phyloP scores from a whole-genome alignment of 2,113 vertebrate genomes.

The Corythornis cristatus region DNA sequence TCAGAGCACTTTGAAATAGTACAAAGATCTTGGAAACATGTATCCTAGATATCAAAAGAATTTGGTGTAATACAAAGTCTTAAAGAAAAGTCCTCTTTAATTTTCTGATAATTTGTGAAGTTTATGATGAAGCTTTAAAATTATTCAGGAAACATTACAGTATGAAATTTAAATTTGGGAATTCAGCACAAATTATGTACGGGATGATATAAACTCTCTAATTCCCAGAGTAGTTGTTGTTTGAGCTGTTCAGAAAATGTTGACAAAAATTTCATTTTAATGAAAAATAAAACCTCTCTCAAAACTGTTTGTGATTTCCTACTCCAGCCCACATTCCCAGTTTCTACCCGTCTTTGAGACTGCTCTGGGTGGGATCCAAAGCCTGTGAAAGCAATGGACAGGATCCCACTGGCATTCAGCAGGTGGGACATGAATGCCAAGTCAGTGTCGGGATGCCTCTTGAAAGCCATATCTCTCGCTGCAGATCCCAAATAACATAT shows the following conservation, averaged over 20 bases:
- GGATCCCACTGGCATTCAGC: constrained; percentile 57
- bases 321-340: not conserved
- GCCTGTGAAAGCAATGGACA: constrained; percentile 58
- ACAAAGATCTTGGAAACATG: not conserved
- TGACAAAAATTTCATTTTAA: not conserved
- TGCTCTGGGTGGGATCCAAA: constrained; percentile 54
- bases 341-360: not conserved
- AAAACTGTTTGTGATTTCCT: not conserved
- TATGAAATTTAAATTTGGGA: not conserved
- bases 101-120: not conserved
- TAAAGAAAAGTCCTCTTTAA: not conserved
- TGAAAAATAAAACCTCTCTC: not conserved
- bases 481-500: constrained; percentile 48
- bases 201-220: not conserved
- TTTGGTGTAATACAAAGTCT: not conserved
- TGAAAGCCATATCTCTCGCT: constrained; percentile 55
- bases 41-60: not conserved
- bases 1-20: not conserved
- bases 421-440: constrained; percentile 44
- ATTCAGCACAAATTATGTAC: not conserved
- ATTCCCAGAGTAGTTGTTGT: not conserved
- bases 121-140: not conserved
- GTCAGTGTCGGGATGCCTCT: not conserved
- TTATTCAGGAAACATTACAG: not conserved
- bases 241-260: not conserved